Percentiles rank a stretch among this genome's conserved stretches.
Conservation (phyloP, 2,797 vertebrate species). For the Hippopotamyrus pictus region DNA sequence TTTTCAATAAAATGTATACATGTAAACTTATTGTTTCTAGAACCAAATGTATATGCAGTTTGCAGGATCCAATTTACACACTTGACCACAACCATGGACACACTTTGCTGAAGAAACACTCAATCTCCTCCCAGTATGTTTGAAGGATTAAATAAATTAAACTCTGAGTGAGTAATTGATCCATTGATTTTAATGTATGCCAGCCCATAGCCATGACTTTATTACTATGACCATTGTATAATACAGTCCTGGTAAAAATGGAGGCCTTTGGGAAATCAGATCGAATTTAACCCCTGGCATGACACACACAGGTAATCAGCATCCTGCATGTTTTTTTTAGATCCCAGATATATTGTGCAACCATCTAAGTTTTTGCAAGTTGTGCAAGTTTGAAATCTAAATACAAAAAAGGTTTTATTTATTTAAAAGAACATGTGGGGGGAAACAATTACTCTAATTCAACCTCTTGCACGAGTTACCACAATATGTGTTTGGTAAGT, state of each 20-base stretch:
- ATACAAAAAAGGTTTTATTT: not conserved
- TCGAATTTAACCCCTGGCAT: not conserved
- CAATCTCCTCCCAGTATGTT: not conserved
- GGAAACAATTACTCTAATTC: not conserved
- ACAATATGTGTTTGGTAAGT: not conserved
- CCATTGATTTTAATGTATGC: not conserved
- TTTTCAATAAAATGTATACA: not conserved
- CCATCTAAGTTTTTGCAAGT: too few relatives aligned
- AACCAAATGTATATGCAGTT: not conserved
- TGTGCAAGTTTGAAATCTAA: not conserved
- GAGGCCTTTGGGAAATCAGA: not conserved
- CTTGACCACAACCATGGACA: not conserved
- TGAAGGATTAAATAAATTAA: not conserved
- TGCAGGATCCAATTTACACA: not conserved
- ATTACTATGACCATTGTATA: not conserved
- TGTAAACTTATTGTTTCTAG: not conserved
- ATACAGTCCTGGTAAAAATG: not conserved
- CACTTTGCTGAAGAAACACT: not conserved
- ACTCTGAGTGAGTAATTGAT: not conserved
- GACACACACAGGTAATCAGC: not conserved
- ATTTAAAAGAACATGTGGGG: not conserved
- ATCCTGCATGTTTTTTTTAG: not conserved
- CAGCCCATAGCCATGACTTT: not conserved
- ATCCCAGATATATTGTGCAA: not conserved
- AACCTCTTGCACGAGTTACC: not conserved